A percentile compares a stretch with the other conserved stretches of the same genome.
These are phyloP conservation scores for Onychomys arenicola DNA, from an alignment of 2,797 vertebrate species.

Conservation along the genomic window DNA sequence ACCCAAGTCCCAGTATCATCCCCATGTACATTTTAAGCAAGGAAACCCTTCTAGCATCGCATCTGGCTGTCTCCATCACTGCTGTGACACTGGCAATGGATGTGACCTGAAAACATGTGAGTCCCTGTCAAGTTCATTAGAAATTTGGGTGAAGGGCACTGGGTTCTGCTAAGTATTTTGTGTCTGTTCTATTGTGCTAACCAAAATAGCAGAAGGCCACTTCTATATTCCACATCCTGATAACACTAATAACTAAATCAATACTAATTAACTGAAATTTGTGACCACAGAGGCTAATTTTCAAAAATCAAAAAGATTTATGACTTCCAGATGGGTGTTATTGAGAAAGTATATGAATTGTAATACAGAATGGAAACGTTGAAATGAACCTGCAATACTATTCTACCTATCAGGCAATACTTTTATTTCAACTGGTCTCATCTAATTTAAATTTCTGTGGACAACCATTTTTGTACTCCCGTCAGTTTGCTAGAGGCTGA, in stretches of 20 bases:
- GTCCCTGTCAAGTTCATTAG: not conserved
- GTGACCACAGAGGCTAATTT: constrained; percentile 28
- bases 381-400: not conserved
- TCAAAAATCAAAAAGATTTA: not conserved
- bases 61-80: not conserved
- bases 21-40: not conserved
- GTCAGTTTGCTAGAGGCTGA: not conserved
- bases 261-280: constrained; percentile 32
- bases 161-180: not conserved
- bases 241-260: not conserved
- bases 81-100: not conserved
- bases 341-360: not conserved
- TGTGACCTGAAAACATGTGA: not conserved
- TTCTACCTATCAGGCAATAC: not conserved
- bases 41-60: not conserved
- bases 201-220: not conserved
- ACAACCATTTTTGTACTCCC: not conserved
- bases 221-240: not conserved
- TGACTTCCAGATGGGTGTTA: not conserved
- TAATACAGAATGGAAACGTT: not conserved
- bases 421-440: not conserved
- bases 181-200: not conserved
- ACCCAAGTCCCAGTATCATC: not conserved
- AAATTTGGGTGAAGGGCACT: not conserved
- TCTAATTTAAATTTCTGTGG: not conserved